A percentile compares a stretch with the other conserved stretches of the same genome.
Conservation (phyloP, 2,113 vertebrate species). For the Indicator indicator region DNA sequence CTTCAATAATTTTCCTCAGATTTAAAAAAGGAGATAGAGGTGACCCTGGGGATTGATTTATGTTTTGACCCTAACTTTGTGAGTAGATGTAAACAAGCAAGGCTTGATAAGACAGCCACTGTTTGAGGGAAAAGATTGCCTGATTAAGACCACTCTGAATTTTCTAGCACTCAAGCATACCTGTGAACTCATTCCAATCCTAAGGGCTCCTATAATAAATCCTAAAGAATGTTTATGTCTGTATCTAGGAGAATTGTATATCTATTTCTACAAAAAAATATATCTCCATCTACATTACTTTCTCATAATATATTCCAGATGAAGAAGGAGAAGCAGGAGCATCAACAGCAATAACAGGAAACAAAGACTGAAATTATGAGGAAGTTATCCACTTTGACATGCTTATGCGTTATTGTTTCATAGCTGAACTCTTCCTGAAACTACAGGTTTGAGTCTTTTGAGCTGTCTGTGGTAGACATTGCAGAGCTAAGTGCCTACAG, state of each 20-base stretch:
- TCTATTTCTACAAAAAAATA: not conserved
- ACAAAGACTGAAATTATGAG: not conserved
- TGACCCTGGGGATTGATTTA: not conserved
- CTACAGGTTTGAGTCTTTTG: not conserved
- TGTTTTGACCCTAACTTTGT: not conserved
- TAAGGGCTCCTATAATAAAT: not conserved
- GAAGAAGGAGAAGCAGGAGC: not conserved
- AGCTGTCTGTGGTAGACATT: not conserved
- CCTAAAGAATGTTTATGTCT: not conserved
- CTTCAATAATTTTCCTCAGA: not conserved
- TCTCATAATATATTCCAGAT: not conserved
- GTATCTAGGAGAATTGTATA: not conserved
- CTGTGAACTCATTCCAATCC: not conserved
- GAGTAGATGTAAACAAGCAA: not conserved
- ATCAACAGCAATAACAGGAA: not conserved
- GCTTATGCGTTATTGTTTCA: not conserved
- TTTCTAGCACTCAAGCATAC: not conserved
- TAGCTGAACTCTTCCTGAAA: not conserved
- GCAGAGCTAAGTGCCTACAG: constrained; percentile 5
- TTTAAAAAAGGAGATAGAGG: not conserved
- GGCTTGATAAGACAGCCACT: not conserved
- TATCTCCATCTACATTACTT: not conserved
- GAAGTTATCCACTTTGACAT: not conserved
- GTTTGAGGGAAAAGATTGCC: not conserved
- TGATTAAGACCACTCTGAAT: not conserved